Conservation (phyloP, 1,140 invertebrate genomes). For the Bombus soroeensis region DNA sequence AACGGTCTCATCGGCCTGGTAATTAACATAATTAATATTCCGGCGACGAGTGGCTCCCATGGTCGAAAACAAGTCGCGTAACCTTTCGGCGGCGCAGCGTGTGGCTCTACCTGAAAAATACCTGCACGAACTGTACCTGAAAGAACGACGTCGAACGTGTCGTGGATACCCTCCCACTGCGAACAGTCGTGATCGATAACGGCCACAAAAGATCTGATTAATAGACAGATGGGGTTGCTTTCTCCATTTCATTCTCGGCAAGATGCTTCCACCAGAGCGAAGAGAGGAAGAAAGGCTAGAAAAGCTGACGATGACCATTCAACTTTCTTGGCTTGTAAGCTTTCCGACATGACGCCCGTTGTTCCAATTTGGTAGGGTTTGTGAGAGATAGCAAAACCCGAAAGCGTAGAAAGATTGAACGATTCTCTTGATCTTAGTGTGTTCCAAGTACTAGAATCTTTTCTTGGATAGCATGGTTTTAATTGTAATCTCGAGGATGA, state of each 20-base stretch:
- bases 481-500: too few relatives aligned
- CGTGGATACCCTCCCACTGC: conserved; percentile 47
- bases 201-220: conserved; percentile 71
- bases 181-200: conserved; percentile 72
- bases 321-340: conserved; percentile 5
- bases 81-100: conserved; percentile 68
- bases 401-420: too few relatives aligned
- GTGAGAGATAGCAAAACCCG: too few relatives aligned
- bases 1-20: conserved; percentile 47
- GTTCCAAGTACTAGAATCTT: too few relatives aligned
- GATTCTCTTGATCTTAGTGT: too few relatives aligned
- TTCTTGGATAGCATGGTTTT: too few relatives aligned
- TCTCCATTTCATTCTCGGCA: conserved; percentile 13
- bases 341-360: neutral
- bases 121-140: conserved; percentile 16
- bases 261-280: conserved; percentile 22
- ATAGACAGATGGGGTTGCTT: conserved; percentile 69
- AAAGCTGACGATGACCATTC: conserved; percentile 28
- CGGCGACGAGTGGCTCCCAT: conserved; percentile 73
- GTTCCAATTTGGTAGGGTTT: neutral
- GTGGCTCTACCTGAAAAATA: conserved; percentile 72
- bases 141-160: conserved; percentile 16
- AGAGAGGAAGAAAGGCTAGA: neutral
- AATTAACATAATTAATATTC: conserved; percentile 70
- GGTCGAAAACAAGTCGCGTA: conserved; percentile 62